A percentile compares a stretch with the other conserved stretches of the same genome.
phyloP scores from a whole-genome alignment of 2,797 vertebrate species.

The Pangasius krempfi region DNA sequence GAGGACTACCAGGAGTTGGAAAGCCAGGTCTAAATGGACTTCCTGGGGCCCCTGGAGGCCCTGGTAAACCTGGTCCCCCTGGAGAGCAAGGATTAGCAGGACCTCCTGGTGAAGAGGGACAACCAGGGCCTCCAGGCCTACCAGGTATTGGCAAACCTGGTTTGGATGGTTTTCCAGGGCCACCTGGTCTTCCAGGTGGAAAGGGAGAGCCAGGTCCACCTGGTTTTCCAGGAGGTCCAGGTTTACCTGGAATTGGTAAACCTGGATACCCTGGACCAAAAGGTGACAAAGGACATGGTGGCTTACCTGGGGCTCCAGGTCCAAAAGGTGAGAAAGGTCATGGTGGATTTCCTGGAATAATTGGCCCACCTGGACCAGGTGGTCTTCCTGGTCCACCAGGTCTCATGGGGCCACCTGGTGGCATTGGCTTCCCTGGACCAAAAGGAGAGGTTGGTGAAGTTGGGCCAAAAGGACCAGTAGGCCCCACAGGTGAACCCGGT shows the following conservation, averaged over 20 bases:
- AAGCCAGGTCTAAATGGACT: conserved; percentile 89
- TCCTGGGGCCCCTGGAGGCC: conserved; percentile 85
- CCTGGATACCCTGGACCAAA: conserved; percentile 90
- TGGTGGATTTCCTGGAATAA: conserved; percentile 82
- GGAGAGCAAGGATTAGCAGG: conserved; percentile 85
- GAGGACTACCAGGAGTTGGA: conserved; percentile 83
- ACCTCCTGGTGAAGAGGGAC: conserved; percentile 80
- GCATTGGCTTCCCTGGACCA: conserved; percentile 85
- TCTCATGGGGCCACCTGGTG: conserved; percentile 84
- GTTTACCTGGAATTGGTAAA: conserved; percentile 88
- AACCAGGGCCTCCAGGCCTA: conserved; percentile 82
- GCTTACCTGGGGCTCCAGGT: conserved; percentile 83
- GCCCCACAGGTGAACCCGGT: conserved; percentile 85
- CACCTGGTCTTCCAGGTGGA: conserved; percentile 83
- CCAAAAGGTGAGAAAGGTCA: conserved; percentile 90
- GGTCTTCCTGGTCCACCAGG: conserved; percentile 89
- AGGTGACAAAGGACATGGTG: conserved; percentile 86
- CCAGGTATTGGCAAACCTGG: conserved; percentile 90
- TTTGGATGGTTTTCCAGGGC: conserved; percentile 86
- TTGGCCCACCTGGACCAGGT: conserved; percentile 81
- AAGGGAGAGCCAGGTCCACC: conserved; percentile 88
- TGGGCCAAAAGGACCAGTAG: conserved; percentile 82
- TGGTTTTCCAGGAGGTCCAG: conserved; percentile 87
- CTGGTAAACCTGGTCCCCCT: conserved; percentile 84
- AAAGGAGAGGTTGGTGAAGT: conserved; percentile 85